Percentiles rank a stretch among this genome's conserved stretches.
phyloP scores from a whole-genome alignment of 2,888 invertebrate species.

The Eumerus sabulonum region DNA sequence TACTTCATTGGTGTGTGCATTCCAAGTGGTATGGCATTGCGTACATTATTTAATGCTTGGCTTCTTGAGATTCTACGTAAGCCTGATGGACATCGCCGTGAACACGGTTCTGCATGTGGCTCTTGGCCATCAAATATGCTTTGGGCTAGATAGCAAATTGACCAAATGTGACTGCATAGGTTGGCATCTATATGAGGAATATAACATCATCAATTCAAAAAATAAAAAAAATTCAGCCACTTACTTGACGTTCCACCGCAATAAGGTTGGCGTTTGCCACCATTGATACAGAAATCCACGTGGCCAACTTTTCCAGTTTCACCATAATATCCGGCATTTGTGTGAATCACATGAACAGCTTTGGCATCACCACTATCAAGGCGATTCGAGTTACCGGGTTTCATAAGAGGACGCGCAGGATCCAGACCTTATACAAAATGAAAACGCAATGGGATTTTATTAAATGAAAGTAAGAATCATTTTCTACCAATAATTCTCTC shows the following conservation, averaged over 20 bases:
- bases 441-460: not conserved
- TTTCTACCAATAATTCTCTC: conserved; percentile 85
- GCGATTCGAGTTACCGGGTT: conserved; percentile 82
- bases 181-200: conserved; percentile 81
- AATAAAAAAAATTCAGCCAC: conserved; percentile 70
- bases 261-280: conserved; percentile 86
- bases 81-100: conserved; percentile 85
- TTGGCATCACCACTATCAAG: conserved; percentile 87
- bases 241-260: conserved; percentile 86
- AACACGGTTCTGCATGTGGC: conserved; percentile 84
- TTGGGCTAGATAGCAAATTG: conserved; percentile 89
- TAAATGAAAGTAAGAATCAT: not conserved
- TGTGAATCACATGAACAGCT: conserved; percentile 88
- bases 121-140: conserved; percentile 82
- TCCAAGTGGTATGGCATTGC: conserved; percentile 83
- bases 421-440: conserved; percentile 81
- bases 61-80: conserved; percentile 76
- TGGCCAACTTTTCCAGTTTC: conserved; percentile 87
- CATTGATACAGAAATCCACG: conserved; percentile 90
- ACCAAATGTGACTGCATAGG: conserved; percentile 89
- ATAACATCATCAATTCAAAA: not conserved
- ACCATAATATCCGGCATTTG: conserved; percentile 89
- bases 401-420: conserved; percentile 86
- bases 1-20: conserved; percentile 86
- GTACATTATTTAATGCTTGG: conserved; percentile 79